Base-by-base conservation (phyloP, 2,888 invertebrate genomes). In the Scaptomyza flava region DNA sequence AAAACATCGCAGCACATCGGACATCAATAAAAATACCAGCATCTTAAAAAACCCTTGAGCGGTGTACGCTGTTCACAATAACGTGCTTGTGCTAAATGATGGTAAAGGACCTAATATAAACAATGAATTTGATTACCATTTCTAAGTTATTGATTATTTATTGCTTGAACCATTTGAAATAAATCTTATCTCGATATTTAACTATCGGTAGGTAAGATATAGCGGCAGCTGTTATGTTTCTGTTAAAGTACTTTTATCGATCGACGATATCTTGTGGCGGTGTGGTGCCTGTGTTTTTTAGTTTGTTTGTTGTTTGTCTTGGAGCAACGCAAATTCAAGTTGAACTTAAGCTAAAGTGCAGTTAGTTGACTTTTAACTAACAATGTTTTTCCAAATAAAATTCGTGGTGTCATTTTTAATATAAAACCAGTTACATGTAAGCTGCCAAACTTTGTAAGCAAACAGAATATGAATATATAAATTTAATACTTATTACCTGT, bases 1-100 rank as follows among this genome's bases (percentile, higher is more conserved):
- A 66, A 68, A 66, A 67, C 46, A 59, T 70, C 53, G 58, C 67
- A 38, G 14, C 14, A 46, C 42, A 33, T 38, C 6, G 52, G 70
- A 70, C 53, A 53, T 43, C 70, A 60, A 68, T 68, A 42, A 27
- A 33, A 38, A 43, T 46, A 42, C 33, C 41, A 43, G 17, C 4
- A 43, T n/a, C 27, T 4, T 7, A 50, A 36, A 62, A 62, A 23
- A 12, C n/a, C 5, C 6, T 17, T 47, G 20, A 20, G 46, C n/a
- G 1, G 1, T 7, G 50, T 66, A 68, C 9, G 66, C 14, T 45
- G 48, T n/a, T 57, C 5, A 17, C 41, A 41, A 41, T 9, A 41
- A 17, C 17, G n/a, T 5, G n/a, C 6, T 11, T 1, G 5, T 17
- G n/a, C 2, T 30, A 23, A 14, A 50, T 12, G 33, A n/a, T 11